Percentiles rank a stretch among this genome's conserved stretches.
These are phyloP conservation scores for Argopecten irradians DNA, from an alignment of 1,140 invertebrate genomes.

Conservation along the genomic window DNA sequence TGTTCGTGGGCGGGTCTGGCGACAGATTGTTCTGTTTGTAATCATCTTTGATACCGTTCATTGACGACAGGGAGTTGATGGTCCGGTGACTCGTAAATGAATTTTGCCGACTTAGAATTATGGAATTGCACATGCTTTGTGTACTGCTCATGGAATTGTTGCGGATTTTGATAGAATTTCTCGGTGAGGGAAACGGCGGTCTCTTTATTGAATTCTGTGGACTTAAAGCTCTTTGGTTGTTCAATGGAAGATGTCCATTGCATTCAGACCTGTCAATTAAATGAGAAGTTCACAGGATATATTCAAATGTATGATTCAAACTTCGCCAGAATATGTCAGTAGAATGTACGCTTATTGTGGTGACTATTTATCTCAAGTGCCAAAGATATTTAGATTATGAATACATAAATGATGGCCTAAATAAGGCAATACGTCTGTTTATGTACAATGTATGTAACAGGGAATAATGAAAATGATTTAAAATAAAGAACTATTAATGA, in stretches of 20 bases:
- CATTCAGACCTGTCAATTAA: slow-evolving; percentile 80
- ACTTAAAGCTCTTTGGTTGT: slow-evolving; percentile 77
- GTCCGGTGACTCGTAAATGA: slow-evolving; percentile 72
- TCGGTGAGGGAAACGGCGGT: slow-evolving; percentile 78
- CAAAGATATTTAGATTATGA: too few relatives aligned
- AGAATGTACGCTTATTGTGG: too few relatives aligned
- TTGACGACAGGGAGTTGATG: slow-evolving; percentile 65
- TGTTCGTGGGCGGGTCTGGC: slow-evolving; percentile 42
- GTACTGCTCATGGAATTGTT: slow-evolving; percentile 74
- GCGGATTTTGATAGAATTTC: slow-evolving; percentile 82
- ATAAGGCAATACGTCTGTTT: too few relatives aligned
- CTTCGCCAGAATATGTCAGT: too few relatives aligned
- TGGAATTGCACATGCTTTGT: slow-evolving; percentile 69
- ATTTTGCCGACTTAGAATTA: slow-evolving; percentile 74
- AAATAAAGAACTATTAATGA: too few relatives aligned
- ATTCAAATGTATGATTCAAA: too few relatives aligned
- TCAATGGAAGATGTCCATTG: slow-evolving; percentile 81
- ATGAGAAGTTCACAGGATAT: too few relatives aligned
- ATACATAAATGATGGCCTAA: too few relatives aligned
- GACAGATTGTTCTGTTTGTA: slow-evolving; percentile 76
- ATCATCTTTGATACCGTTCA: slow-evolving; percentile 72
- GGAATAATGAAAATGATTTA: too few relatives aligned
- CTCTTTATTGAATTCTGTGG: slow-evolving; percentile 80
- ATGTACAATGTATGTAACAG: too few relatives aligned
- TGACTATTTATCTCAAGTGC: too few relatives aligned